Evolutionary conservation across 2,888 invertebrate species (phyloP).

Genomic region (Ophonus ardosiacus): DNA sequence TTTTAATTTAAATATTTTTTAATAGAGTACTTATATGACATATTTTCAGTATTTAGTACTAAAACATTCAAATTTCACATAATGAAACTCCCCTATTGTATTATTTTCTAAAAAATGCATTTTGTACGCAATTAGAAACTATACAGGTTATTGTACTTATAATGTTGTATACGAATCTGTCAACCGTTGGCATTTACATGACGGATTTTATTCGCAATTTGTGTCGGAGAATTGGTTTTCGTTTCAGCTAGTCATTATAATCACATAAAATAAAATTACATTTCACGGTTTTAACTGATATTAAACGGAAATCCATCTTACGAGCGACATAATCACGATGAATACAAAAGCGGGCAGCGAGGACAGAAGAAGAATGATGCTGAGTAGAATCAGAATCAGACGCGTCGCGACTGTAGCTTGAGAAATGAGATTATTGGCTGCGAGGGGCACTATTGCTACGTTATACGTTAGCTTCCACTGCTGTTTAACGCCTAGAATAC

Average conservation of each 20-base stretch:
- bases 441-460: neutral
- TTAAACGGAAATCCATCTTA: conserved; percentile 61
- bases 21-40: too few relatives aligned
- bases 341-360: conserved; percentile 17
- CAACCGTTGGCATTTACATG: conserved; percentile 34
- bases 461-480: neutral
- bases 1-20: too few relatives aligned
- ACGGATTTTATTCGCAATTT: conserved; percentile 60
- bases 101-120: neutral
- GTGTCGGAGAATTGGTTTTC: conserved; percentile 56
- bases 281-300: conserved; percentile 62
- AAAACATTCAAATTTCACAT: too few relatives aligned
- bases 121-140: neutral
- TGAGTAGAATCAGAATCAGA: neutral
- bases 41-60: too few relatives aligned
- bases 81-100: too few relatives aligned
- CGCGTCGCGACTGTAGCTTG: neutral
- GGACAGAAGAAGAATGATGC: conserved; percentile 29
- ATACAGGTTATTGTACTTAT: neutral
- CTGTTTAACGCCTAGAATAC: conserved; percentile 16
- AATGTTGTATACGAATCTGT: conserved; percentile 34
- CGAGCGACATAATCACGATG: conserved; percentile 40
- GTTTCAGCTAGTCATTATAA: conserved; percentile 59
- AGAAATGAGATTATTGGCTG: conserved; percentile 44
- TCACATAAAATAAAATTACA: conserved; percentile 63